Percentiles rank a stretch among this genome's conserved stretches.
These are phyloP conservation scores for Felis chaus DNA, from an alignment of 2,113 vertebrate genomes.

Conservation along the genomic window DNA sequence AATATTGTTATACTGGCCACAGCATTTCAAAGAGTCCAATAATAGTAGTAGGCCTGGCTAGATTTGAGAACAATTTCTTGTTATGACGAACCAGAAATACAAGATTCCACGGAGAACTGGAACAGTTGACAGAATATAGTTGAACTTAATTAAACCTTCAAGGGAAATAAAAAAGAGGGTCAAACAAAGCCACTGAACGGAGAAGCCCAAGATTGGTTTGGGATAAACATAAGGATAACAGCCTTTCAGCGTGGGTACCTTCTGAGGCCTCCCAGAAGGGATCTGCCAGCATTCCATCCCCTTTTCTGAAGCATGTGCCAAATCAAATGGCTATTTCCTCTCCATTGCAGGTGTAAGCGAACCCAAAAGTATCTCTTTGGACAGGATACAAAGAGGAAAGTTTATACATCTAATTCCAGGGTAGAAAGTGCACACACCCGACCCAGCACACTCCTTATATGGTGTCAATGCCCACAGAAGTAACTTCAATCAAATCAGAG, in stretches of 20 bases:
- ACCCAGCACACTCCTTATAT: not conserved
- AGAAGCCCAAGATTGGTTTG: not conserved
- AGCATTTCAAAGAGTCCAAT: not conserved
- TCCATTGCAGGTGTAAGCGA: not conserved
- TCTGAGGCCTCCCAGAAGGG: not conserved
- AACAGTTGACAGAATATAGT: slow-evolving; percentile 49
- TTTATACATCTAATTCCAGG: not conserved
- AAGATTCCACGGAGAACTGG: slow-evolving; percentile 57
- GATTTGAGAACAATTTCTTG: slow-evolving; percentile 73
- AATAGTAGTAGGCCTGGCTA: slow-evolving; percentile 32
- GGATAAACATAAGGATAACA: not conserved
- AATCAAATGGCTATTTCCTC: not conserved
- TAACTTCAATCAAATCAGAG: not conserved
- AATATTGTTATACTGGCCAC: not conserved
- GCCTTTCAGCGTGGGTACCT: not conserved
- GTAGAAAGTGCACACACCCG: not conserved
- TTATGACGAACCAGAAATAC: slow-evolving; percentile 75
- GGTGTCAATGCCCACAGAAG: not conserved
- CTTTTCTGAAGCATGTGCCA: not conserved
- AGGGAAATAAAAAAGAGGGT: not conserved
- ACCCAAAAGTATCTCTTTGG: not conserved
- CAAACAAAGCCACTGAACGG: not conserved
- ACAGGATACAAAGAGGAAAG: not conserved
- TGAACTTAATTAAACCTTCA: slow-evolving; percentile 35
- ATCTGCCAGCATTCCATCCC: accelerated